These are phyloP conservation scores for Limnothrissa miodon DNA, from an alignment of 2,113 vertebrate genomes.

Conservation along the genomic window DNA sequence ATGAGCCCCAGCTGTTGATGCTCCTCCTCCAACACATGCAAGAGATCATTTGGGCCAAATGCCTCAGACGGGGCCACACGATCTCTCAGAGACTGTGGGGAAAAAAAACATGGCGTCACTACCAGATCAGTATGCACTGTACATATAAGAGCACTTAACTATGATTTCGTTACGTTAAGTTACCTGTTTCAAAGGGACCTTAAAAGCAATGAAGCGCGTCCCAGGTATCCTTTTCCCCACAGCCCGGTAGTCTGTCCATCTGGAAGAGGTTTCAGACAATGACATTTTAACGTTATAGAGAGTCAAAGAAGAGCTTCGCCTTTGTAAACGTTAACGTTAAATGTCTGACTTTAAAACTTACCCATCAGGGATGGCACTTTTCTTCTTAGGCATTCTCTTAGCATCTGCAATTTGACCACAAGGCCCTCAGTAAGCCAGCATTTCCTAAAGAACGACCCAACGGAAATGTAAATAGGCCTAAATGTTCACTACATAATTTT, in stretches of 20 bases:
- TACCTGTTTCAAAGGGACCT: conserved; percentile 85
- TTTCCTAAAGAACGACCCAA: neutral
- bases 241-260: conserved; percentile 81
- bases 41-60: conserved; percentile 79
- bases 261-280: conserved; percentile 44
- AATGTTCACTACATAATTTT: neutral
- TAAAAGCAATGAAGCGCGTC: conserved; percentile 89
- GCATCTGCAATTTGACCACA: neutral
- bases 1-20: conserved; percentile 83
- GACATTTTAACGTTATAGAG: neutral
- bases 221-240: conserved; percentile 79
- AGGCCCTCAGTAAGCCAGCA: neutral
- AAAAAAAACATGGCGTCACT: neutral
- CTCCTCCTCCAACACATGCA: conserved; percentile 67
- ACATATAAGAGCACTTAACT: neutral
- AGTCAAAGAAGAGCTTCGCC: neutral
- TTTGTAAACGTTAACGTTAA: neutral
- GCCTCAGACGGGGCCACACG: conserved; percentile 62
- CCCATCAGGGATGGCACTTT: conserved; percentile 56
- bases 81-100: conserved; percentile 68
- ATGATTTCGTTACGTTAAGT: no score
- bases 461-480: neutral
- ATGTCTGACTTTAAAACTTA: conserved; percentile 22
- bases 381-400: conserved; percentile 46
- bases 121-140: neutral